Evolutionary conservation across 2,113 vertebrate species (phyloP).

Genomic region (Benitochromis conjunctus): DNA sequence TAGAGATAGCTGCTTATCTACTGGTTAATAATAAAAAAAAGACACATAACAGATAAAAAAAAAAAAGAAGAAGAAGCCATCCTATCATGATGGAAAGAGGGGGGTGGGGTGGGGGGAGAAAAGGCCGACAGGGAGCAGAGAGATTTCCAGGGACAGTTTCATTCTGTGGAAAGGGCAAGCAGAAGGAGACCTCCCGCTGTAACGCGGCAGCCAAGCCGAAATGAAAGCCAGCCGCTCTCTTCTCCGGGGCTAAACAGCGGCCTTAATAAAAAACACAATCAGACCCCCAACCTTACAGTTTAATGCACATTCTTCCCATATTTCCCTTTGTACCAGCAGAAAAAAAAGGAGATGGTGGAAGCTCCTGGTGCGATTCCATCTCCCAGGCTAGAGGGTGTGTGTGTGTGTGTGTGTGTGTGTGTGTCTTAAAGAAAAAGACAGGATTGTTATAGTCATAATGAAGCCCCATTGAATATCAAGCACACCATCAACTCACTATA

Average conservation of each 20-base stretch:
- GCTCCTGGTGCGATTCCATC: constrained; percentile 52
- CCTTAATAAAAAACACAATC: constrained; percentile 79
- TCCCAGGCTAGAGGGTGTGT: constrained; percentile 16
- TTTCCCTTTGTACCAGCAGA: constrained; percentile 49
- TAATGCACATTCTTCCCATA: constrained; percentile 76
- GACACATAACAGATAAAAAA: constrained; percentile 63
- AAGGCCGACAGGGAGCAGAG: constrained; percentile 41
- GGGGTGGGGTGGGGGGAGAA: background rate
- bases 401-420: background rate
- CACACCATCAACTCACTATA: constrained; percentile 50
- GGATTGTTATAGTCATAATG: constrained; percentile 51
- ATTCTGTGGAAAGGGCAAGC: constrained; percentile 74
- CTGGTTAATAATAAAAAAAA: constrained; percentile 67
- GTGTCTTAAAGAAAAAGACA: background rate
- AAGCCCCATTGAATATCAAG: constrained; percentile 61
- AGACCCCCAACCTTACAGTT: constrained; percentile 75
- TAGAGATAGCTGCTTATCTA: constrained; percentile 68
- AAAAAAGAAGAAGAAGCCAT: constrained; percentile 15
- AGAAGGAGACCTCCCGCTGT: constrained; percentile 71
- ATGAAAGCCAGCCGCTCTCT: constrained; percentile 75
- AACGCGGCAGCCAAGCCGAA: constrained; percentile 62
- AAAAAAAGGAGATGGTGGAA: constrained; percentile 42
- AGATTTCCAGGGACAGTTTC: constrained; percentile 69
- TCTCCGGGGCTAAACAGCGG: constrained; percentile 71
- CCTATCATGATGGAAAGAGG: constrained; percentile 54